These are phyloP conservation scores for Premnoplex brunnescens DNA, from an alignment of 2,797 vertebrate species.

Conservation along the genomic window DNA sequence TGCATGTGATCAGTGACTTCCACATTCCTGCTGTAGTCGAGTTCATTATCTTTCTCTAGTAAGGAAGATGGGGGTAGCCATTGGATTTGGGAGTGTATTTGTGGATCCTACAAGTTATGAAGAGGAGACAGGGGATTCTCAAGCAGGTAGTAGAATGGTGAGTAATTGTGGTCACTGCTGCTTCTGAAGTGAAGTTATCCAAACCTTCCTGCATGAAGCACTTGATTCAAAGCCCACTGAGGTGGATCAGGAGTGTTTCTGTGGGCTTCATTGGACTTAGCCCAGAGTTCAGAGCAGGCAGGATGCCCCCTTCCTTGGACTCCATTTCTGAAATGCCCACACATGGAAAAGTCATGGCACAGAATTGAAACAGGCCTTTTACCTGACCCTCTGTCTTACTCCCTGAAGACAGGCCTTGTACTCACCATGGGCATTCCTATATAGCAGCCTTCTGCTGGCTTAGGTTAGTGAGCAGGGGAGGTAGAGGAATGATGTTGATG, in stretches of 20 bases:
- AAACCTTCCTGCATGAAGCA: background rate
- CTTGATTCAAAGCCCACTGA: background rate
- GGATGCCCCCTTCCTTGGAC: background rate
- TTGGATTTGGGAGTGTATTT: background rate
- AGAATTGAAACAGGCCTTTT: background rate
- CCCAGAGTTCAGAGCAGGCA: background rate
- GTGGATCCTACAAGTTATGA: background rate
- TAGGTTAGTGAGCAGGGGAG: background rate
- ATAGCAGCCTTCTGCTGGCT: background rate
- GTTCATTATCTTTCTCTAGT: background rate
- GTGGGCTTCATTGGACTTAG: background rate
- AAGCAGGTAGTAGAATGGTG: background rate
- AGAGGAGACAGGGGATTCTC: background rate
- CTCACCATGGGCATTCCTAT: background rate
- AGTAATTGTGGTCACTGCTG: background rate
- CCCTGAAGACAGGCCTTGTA: background rate
- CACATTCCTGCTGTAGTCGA: background rate
- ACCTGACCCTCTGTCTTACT: background rate
- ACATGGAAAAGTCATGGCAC: background rate
- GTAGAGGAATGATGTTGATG: rapidly evolving
- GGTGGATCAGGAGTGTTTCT: background rate
- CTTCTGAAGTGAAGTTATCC: background rate
- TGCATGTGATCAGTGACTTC: background rate
- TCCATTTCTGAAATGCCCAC: background rate
- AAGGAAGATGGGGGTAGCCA: background rate